phyloP scores from a whole-genome alignment of 2,888 invertebrate genomes.

The Stegana nigrithorax region DNA sequence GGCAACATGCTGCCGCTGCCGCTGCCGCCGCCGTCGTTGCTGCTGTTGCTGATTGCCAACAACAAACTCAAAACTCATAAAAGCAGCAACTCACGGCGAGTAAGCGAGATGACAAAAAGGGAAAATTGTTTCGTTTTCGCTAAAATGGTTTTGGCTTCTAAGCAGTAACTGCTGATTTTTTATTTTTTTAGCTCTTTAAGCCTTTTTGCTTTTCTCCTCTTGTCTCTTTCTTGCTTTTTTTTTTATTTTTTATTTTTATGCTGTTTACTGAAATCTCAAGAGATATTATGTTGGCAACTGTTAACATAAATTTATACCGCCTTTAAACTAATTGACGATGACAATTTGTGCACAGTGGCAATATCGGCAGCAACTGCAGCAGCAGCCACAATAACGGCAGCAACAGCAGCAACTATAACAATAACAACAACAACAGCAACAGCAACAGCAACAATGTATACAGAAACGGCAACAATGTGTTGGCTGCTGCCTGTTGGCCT shows the following conservation, averaged over 20 bases:
- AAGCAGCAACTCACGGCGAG: no score
- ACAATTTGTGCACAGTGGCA: slow-evolving; percentile 26
- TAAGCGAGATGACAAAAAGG: slow-evolving; percentile 38
- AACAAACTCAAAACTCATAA: slow-evolving; percentile 1
- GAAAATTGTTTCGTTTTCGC: slow-evolving; percentile 41
- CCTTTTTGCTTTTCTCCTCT: no score
- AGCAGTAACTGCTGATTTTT: neutral
- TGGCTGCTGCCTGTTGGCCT: no score
- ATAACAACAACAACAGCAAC: slow-evolving; percentile 28
- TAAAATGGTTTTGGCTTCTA: slow-evolving; percentile 16
- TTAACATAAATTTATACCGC: slow-evolving; percentile 53
- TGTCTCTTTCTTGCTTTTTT: neutral
- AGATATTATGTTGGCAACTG: slow-evolving; percentile 45
- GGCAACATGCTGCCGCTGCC: slow-evolving; percentile 18
- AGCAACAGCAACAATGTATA: slow-evolving; percentile 1
- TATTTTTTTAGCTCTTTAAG: neutral
- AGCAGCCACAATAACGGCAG: slow-evolving; percentile 14
- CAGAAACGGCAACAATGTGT: slow-evolving; percentile 13
- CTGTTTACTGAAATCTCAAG: slow-evolving; percentile 21
- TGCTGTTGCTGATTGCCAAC: slow-evolving; percentile 6
- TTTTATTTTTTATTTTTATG: neutral
- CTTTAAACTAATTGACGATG: slow-evolving; percentile 41
- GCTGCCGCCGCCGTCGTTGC: slow-evolving; percentile 17
- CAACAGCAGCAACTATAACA: slow-evolving; percentile 20
- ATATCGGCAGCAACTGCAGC: neutral